Base-by-base conservation (phyloP, 2,888 invertebrate genomes). In the Rhogogaster chlorosoma region DNA sequence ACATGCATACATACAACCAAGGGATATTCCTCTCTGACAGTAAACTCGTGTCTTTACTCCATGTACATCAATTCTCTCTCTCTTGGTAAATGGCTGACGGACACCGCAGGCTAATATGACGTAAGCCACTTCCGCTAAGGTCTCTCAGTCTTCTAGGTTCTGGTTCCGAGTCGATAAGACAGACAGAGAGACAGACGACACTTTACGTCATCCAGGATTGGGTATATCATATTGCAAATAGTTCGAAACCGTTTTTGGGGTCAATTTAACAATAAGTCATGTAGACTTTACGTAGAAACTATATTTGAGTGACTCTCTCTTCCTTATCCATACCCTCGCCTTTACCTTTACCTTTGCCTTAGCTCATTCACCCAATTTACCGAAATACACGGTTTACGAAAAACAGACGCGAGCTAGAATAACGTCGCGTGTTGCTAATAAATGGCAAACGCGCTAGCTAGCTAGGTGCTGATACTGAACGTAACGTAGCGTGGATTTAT, bases 21-120 rank as follows among this genome's bases (percentile, higher is more conserved):
- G 32, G 29, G 32, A 67, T 32, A 32, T 67, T 18, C 29, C 67
- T 67, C 67, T 29, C 67, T 67, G 29, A 32, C 32, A 18, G 67
- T 67, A 67, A 67, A 67, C 67, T 29, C 32, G 26, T 32, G 18
- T 67, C 67, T 67, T 32, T 32, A 32, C 67, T 67, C 53, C 32
- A 12, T 67, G 26, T 29, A 67, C 67, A 26, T 67, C 7, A 32
- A 67, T n/a, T 53, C n/a, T 26, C 61, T 67, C 36, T 73, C 71
- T 73, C 22, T 73, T 0, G 7, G 12, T 73, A 18, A 38, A 42
- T 18, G 18, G 38, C 22, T 42, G 42, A 73, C 42, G 71, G 38
- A 73, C 71, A 67, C 67, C 53, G 53, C 67, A 67, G 67, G 32
- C 15, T 70, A 70, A 70, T 70, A 70, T 32, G 18, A 70, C 32